Evolutionary conservation across 2,888 invertebrate genomes (phyloP).

Genomic region (Andrena fulva): DNA sequence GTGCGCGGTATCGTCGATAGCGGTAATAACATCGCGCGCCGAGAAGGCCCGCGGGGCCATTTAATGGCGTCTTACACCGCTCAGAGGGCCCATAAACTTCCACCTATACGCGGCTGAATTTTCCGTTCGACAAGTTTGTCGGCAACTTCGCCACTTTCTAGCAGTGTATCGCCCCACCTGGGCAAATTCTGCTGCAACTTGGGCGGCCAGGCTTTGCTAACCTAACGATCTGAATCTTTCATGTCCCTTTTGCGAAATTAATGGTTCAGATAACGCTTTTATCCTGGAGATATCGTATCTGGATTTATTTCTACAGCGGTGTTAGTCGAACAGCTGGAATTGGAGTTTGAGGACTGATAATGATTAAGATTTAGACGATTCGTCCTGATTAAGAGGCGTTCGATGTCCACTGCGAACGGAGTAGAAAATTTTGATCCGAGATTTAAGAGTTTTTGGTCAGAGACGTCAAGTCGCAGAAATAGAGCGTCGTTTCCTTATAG

Average conservation of each 20-base stretch:
- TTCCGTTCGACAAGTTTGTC: background rate
- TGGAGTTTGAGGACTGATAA: too few species aligned
- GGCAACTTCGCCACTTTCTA: background rate
- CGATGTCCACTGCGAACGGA: too few species aligned
- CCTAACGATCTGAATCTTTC: background rate
- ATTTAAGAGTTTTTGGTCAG: background rate
- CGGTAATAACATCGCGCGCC: conserved; percentile 24
- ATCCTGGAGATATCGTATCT: too few species aligned
- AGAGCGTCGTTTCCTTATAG: background rate
- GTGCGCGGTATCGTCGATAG: conserved; percentile 27
- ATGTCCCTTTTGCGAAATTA: background rate
- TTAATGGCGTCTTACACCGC: background rate
- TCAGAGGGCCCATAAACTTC: background rate
- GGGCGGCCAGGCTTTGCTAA: background rate
- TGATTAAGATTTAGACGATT: too few species aligned
- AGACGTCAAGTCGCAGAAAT: background rate
- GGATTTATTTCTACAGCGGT: too few species aligned
- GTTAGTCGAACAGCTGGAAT: too few species aligned
- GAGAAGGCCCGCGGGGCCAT: background rate
- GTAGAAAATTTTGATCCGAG: background rate
- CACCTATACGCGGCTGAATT: background rate
- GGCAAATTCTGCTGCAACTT: background rate
- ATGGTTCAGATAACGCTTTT: too few species aligned
- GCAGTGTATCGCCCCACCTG: background rate
- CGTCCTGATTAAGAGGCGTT: too few species aligned